These are phyloP conservation scores for Chrysomela aeneicollis DNA, from an alignment of 2,888 invertebrate species.

Conservation along the genomic window DNA sequence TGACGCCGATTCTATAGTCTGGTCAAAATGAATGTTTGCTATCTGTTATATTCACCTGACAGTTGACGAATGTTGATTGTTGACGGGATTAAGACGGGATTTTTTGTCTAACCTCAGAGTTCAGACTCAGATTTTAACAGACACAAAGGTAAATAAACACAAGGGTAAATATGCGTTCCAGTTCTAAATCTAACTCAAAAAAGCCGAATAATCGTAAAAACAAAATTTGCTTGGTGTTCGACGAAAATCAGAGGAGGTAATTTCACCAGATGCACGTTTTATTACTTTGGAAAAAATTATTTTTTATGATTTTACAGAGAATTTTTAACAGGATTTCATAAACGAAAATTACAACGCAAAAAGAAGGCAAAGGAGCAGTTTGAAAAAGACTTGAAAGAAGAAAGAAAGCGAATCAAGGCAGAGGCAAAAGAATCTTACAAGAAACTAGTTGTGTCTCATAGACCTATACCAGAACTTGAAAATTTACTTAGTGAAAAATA, in stretches of 20 bases:
- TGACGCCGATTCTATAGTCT: too few species aligned
- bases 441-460: slow-evolving; percentile 75
- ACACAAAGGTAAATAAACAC: too few species aligned
- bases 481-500: slow-evolving; percentile 74
- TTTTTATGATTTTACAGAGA: slow-evolving; percentile 66
- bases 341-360: slow-evolving; percentile 79
- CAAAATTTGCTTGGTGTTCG: slow-evolving; percentile 67
- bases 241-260: slow-evolving; percentile 69
- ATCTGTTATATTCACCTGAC: too few species aligned
- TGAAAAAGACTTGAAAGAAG: slow-evolving; percentile 75
- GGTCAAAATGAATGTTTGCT: too few species aligned
- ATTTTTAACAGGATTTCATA: slow-evolving; percentile 82
- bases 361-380: slow-evolving; percentile 79
- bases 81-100: too few species aligned
- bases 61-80: too few species aligned
- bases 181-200: slow-evolving; percentile 40
- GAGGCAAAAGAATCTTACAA: slow-evolving; percentile 79
- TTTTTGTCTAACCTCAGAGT: too few species aligned
- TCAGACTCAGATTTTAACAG: too few species aligned
- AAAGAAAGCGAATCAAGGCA: slow-evolving; percentile 76
- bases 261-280: slow-evolving; percentile 26
- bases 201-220: slow-evolving; percentile 62
- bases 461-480: slow-evolving; percentile 75
- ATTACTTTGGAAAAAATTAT: slow-evolving; percentile 2
- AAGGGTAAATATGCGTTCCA: slow-evolving; percentile 33